Evolutionary conservation across 1,140 invertebrate species (phyloP).

Genomic region (Condylostylus longicornis): DNA sequence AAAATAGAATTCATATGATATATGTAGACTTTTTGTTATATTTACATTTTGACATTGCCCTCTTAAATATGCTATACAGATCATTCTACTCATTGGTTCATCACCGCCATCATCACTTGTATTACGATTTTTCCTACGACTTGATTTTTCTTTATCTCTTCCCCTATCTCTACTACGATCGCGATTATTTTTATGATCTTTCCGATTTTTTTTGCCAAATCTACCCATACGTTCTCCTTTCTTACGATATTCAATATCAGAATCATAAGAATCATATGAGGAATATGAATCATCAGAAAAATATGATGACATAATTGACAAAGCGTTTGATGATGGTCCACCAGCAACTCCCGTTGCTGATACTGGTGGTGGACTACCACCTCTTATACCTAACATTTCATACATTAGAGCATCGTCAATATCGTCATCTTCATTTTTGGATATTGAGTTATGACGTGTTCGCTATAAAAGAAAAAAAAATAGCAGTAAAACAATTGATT

Average conservation of each 20-base stretch:
- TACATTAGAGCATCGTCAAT: slow-evolving; percentile 63
- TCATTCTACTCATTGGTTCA: slow-evolving; percentile 21
- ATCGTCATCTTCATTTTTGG: slow-evolving; percentile 14
- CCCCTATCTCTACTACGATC: slow-evolving; percentile 28
- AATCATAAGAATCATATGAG: slow-evolving; percentile 39
- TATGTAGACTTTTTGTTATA: not conserved
- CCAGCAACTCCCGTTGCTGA: slow-evolving; percentile 10
- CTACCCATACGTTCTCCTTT: slow-evolving; percentile 31
- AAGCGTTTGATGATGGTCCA: not conserved
- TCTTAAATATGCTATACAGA: slow-evolving; percentile 19
- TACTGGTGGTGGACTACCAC: slow-evolving; percentile 44
- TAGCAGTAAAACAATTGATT: no score
- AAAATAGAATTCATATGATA: not conserved
- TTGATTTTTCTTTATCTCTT: slow-evolving; percentile 19
- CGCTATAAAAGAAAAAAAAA: no score
- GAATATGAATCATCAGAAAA: slow-evolving; percentile 34
- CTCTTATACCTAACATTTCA: slow-evolving; percentile 61
- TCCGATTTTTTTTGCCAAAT: no score
- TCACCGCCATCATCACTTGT: slow-evolving; percentile 9
- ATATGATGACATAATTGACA: slow-evolving; percentile 10
- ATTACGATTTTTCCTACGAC: slow-evolving; percentile 5
- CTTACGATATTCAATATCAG: slow-evolving; percentile 22
- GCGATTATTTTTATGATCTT: slow-evolving; percentile 29
- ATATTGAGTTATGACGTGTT: not conserved
- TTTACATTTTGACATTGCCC: slow-evolving; percentile 17